phyloP scores from a whole-genome alignment of 2,888 invertebrate species.

The Nephrotoma appendiculata region DNA sequence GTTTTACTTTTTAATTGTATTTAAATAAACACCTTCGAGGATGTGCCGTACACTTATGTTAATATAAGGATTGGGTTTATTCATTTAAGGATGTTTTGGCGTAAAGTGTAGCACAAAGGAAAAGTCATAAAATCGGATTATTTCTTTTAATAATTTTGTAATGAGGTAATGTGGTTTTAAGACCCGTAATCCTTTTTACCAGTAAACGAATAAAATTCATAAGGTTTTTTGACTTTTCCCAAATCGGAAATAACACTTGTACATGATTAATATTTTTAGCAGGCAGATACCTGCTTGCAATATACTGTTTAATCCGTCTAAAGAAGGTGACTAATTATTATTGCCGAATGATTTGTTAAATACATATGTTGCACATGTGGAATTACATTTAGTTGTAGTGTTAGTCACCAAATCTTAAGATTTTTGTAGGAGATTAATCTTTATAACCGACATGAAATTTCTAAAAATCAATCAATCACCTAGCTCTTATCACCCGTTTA shows the following conservation, averaged over 20 bases:
- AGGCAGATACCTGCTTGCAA: too few relatives aligned
- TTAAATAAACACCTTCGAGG: background rate
- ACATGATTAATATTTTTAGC: background rate
- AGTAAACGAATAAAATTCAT: background rate
- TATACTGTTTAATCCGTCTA: too few relatives aligned
- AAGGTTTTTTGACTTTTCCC: background rate
- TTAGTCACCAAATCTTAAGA: too few relatives aligned
- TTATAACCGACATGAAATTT: too few relatives aligned
- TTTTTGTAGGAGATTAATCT: too few relatives aligned
- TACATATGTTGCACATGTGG: too few relatives aligned
- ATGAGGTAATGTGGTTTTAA: background rate
- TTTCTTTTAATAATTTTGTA: background rate
- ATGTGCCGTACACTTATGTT: background rate
- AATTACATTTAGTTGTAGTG: too few relatives aligned
- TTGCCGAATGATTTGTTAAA: too few relatives aligned
- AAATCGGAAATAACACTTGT: background rate
- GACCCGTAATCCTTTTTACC: background rate
- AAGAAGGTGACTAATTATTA: too few relatives aligned
- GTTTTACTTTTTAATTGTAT: background rate
- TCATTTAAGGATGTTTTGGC: background rate
- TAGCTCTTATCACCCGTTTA: background rate
- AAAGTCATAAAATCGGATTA: background rate
- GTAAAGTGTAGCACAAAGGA: background rate
- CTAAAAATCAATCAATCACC: background rate
- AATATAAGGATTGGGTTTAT: background rate